These are phyloP conservation scores for Grapholita molesta DNA, from an alignment of 1,140 invertebrate species.

Conservation along the genomic window DNA sequence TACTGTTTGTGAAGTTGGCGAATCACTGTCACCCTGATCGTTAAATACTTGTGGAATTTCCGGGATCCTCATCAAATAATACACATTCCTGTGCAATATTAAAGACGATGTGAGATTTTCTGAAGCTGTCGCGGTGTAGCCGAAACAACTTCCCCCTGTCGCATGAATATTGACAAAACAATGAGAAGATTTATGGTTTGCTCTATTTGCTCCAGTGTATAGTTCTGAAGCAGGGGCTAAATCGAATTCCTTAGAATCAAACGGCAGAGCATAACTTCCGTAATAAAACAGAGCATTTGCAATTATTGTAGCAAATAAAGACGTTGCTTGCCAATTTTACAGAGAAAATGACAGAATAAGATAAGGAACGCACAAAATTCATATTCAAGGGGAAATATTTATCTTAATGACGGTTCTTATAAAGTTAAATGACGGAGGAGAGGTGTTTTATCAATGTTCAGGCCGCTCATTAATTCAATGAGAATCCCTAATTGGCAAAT, in stretches of 20 bases:
- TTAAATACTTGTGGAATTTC: slow-evolving; percentile 27
- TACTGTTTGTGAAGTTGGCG: slow-evolving; percentile 20
- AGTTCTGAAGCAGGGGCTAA: background rate
- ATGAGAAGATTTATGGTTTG: slow-evolving; percentile 39
- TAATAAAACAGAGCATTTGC: slow-evolving; percentile 1
- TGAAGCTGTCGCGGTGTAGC: background rate
- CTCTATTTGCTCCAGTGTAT: background rate
- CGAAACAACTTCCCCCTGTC: slow-evolving; percentile 27
- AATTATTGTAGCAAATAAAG: slow-evolving; percentile 11
- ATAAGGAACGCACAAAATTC: slow-evolving; percentile 21
- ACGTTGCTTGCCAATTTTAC: background rate
- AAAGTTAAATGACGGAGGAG: slow-evolving; percentile 30
- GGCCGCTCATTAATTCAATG: slow-evolving; percentile 43
- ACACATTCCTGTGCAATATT: background rate
- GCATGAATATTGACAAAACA: slow-evolving; percentile 36
- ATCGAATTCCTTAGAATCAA: background rate
- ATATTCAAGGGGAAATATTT: slow-evolving; percentile 20
- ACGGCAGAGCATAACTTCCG: background rate
- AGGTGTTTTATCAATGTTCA: slow-evolving; percentile 36
- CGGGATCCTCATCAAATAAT: slow-evolving; percentile 14
- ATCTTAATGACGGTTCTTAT: slow-evolving; percentile 24
- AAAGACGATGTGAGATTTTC: background rate
- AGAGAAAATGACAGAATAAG: slow-evolving; percentile 17
- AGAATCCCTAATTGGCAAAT: slow-evolving; percentile 47
- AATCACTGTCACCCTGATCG: slow-evolving; percentile 27